Base-by-base conservation (phyloP, 2,113 vertebrate genomes). In the Danio rerio region DNA sequence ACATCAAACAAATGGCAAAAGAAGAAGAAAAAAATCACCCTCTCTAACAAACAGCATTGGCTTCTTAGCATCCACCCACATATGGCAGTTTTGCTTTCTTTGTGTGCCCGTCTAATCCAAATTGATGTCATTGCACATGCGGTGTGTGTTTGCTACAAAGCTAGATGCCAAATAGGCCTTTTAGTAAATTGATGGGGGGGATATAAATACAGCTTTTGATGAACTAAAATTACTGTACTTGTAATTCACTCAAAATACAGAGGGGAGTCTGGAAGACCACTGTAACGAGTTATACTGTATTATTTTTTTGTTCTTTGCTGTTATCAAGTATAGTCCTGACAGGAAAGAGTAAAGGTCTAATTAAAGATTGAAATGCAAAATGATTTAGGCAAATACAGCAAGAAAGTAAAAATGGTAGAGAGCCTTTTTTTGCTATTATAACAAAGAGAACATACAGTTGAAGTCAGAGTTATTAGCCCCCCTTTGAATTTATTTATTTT, bases 1-100 rank as follows among this genome's bases (percentile, higher is more conserved):
- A 69, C 83, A 83, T 85, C 83, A 85, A 86, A 84, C 70, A 69
- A 49, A 80, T 71, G 53, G 72, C 13, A 43, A 9, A 9, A 49
- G 31, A 31, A 31, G 31, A 31, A 31, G 31, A 31, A 79, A 70
- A 31, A 45, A 45, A 15, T n/a, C 11, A 11, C 66, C 63, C 53
- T 63, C 18, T 31, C 47, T 70, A 56, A 75, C 55, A 74, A 49
- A 62, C n/a, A 42, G 5, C 21, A 11, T 78, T 47, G 47, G 52
- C 62, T 63, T 71, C 47, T 85, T 21, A 9, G 58, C 72, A 72
- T 58, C 63, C 63, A 65, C 71, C 77, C 15, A 77, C 49, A 9
- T 49, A 62, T 47, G 8, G 20, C 16, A 61, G 52, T 58, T 52
- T 45, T 40, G 21, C 11, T 11, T 77, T 49, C 40, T 75, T 59